Evolutionary conservation across 2,797 vertebrate genomes (phyloP), one percentile per base, ranked within the genome.

Genomic region (Acridotheres tristis): DNA sequence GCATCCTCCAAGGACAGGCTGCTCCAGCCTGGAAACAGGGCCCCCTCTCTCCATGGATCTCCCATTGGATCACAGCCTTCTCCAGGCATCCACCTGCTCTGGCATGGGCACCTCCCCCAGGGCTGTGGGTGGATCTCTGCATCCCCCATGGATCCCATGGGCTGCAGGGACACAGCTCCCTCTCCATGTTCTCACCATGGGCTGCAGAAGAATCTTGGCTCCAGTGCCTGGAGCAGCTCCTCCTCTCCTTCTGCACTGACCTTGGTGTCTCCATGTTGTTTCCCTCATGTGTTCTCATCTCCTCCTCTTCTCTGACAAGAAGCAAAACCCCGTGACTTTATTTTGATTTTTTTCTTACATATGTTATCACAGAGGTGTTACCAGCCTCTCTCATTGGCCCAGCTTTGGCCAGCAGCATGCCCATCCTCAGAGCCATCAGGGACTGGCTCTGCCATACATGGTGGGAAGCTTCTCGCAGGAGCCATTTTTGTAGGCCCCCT

Each of bases 301-400:
- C n/a, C n/a, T 54, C 13, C 29, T 63, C 32, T 54, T 45, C 10
- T 20, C 6, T 45, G 16, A 45, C 32, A 18, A 53, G 12, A 53
- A 53, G 15, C 2, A 43, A 63, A 63, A 63, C 0, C 15, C 9
- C 0, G 0, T 34, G 9, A 43, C 16, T 53, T 30, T 42, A 19
- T n/a, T 75, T 61, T 8, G 11, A 18, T 29, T 63, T 63, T 53
- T 15, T 43, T 53, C 38, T 29, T 43, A 11, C 17, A 11, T 18
- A 15, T 63, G 26, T 19, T 12, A 29, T 23, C 38, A 34, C 32
- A 30, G 59, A 63, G 32, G 13, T 6, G 3, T 43, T 14, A 53
- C 18, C 32, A 53, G 1, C 12, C 48, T 18, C 11, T 3, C 48
- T 29, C 12, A 43, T 5, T 43, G 32, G 16, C 25, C 25, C 25